Conservation (phyloP, 2,888 invertebrate genomes). For the Agrenia bidenticulata region DNA sequence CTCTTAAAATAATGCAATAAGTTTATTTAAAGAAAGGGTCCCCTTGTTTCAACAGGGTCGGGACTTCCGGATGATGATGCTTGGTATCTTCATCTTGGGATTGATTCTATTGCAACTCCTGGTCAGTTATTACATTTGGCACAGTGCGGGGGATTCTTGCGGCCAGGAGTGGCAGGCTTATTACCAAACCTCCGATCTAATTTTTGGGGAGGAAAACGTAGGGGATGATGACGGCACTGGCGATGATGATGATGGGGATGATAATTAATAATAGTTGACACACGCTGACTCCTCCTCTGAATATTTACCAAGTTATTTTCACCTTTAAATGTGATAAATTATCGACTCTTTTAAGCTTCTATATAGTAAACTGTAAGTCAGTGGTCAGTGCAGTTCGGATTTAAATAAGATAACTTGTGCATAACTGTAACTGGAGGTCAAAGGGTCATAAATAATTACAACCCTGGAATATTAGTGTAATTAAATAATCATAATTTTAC, state of each 20-base stretch:
- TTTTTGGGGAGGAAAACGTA: too few relatives aligned
- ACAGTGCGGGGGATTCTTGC: slow-evolving; percentile 12
- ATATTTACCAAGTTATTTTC: not conserved
- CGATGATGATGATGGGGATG: not conserved
- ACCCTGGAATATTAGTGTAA: too few relatives aligned
- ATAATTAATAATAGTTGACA: not conserved
- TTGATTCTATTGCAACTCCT: slow-evolving; percentile 22
- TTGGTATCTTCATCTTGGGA: slow-evolving; percentile 25
- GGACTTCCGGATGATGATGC: slow-evolving; percentile 29
- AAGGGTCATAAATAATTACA: too few relatives aligned
- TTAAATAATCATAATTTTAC: too few relatives aligned
- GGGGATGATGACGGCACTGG: not conserved
- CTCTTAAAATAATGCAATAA: not conserved
- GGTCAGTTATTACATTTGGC: slow-evolving; percentile 30
- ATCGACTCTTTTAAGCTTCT: too few relatives aligned
- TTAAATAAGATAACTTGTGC: too few relatives aligned
- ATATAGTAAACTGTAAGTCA: too few relatives aligned
- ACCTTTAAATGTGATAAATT: too few relatives aligned
- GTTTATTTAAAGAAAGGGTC: not conserved
- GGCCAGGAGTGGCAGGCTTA: slow-evolving; percentile 6
- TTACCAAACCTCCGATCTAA: not conserved
- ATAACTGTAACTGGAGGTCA: too few relatives aligned
- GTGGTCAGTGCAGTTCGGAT: too few relatives aligned
- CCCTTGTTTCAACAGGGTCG: slow-evolving; percentile 20
- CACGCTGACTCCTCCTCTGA: not conserved